Conservation (phyloP, 2,888 invertebrate genomes). For the Nemotelus nigrinus region DNA sequence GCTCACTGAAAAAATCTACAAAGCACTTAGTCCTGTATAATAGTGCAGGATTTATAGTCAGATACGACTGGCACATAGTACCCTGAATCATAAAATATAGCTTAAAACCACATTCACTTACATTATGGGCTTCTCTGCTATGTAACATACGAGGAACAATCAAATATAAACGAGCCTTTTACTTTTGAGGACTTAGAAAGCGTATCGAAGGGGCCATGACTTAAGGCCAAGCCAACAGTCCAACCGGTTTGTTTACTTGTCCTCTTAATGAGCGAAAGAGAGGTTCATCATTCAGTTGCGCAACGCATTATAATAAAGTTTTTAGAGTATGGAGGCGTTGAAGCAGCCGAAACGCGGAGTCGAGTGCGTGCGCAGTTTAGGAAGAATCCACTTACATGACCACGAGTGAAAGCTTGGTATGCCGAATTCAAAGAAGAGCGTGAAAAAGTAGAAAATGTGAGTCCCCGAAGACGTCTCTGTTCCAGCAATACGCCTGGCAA, state of each 20-base stretch:
- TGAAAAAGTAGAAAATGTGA: conserved; percentile 4
- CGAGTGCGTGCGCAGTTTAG: conserved; percentile 1
- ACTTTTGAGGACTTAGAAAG: not conserved
- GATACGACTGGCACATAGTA: no score
- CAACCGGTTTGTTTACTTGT: not conserved
- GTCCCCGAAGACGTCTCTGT: not conserved
- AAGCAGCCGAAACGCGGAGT: not conserved
- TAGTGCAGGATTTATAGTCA: no score
- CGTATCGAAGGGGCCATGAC: not conserved
- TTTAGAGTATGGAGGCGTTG: not conserved
- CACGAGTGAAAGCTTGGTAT: not conserved
- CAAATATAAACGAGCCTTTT: not conserved
- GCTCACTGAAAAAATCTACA: no score
- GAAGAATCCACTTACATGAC: not conserved
- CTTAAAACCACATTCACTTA: no score
- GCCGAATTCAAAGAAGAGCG: not conserved
- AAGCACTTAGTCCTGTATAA: no score
- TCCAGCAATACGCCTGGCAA: not conserved
- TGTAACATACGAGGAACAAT: no score
- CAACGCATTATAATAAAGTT: conserved; percentile 15
- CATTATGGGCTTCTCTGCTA: no score
- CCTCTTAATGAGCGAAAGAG: not conserved
- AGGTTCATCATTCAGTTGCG: conserved; percentile 10
- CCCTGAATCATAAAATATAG: no score
- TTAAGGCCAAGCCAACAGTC: not conserved